Evolutionary conservation across 2,797 vertebrate species (phyloP).

Genomic region (Oreonectes daqikongensis): DNA sequence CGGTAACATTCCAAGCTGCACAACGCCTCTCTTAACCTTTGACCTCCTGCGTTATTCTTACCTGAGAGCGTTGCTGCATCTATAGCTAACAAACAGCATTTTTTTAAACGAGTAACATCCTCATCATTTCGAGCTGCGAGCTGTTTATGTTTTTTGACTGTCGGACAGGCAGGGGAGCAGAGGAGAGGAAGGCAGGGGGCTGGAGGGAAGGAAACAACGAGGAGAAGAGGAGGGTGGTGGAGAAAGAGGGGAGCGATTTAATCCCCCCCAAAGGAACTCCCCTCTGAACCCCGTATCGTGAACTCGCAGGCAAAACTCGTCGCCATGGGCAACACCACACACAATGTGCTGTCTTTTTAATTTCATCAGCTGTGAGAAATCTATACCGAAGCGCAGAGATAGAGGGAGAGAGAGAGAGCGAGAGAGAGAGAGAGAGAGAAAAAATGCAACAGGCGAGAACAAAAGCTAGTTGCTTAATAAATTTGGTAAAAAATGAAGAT

Average conservation of each 20-base stretch:
- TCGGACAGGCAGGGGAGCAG: constrained; percentile 69
- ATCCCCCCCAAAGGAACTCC: constrained; percentile 85
- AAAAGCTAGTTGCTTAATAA: constrained; percentile 76
- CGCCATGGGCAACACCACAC: constrained; percentile 80
- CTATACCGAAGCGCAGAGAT: constrained; percentile 73
- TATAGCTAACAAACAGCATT: constrained; percentile 65
- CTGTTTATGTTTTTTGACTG: constrained; percentile 72
- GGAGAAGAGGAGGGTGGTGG: constrained; percentile 29
- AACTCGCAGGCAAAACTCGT: constrained; percentile 83
- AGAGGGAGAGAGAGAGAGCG: not conserved
- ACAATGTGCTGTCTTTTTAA: constrained; percentile 85
- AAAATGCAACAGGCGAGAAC: constrained; percentile 67
- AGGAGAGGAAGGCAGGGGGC: constrained; percentile 71
- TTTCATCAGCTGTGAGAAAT: constrained; percentile 85
- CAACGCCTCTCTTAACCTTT: constrained; percentile 79
- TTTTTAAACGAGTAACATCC: constrained; percentile 60
- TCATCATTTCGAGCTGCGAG: constrained; percentile 74
- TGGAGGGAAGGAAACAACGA: constrained; percentile 20
- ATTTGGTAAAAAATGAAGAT: constrained; percentile 52
- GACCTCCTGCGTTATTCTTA: constrained; percentile 77
- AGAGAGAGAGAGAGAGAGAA: too few species aligned
- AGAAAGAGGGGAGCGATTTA: constrained; percentile 76
- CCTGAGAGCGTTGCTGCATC: constrained; percentile 73
- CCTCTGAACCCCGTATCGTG: constrained; percentile 84
- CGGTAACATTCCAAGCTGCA: constrained; percentile 64